These are phyloP conservation scores for Tapirus terrestris DNA, from an alignment of 2,113 vertebrate genomes.

Conservation along the genomic window DNA sequence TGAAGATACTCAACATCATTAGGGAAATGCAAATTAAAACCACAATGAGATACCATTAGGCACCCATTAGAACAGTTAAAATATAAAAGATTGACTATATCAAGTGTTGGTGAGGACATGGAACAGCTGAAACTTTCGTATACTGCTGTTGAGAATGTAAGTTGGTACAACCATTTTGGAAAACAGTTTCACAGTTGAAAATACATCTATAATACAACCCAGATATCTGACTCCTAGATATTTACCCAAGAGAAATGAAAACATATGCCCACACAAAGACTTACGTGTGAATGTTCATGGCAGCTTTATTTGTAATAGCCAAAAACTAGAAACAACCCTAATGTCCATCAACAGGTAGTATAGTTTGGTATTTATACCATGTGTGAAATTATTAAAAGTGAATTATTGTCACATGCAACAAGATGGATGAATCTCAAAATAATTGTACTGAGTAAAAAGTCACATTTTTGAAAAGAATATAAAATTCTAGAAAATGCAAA, in stretches of 20 bases:
- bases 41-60: not conserved
- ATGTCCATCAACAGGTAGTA: not conserved
- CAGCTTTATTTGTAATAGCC: not conserved
- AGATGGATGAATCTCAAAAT: not conserved
- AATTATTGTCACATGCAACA: not conserved
- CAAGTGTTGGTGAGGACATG: not conserved
- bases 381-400: not conserved
- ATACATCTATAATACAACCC: not conserved
- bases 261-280: not conserved
- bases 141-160: not conserved
- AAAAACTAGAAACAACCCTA: not conserved
- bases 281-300: not conserved
- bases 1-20: not conserved
- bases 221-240: not conserved
- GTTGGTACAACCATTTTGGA: not conserved
- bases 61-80: not conserved
- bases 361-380: not conserved
- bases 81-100: not conserved
- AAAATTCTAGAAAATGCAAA: not conserved
- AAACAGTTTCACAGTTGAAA: not conserved
- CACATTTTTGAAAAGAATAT: not conserved
- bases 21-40: not conserved
- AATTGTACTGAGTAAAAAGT: not conserved
- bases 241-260: not conserved
- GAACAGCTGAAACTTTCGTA: not conserved